Conservation (phyloP, 2,888 invertebrate genomes). For the Parthenolecanium corni region DNA sequence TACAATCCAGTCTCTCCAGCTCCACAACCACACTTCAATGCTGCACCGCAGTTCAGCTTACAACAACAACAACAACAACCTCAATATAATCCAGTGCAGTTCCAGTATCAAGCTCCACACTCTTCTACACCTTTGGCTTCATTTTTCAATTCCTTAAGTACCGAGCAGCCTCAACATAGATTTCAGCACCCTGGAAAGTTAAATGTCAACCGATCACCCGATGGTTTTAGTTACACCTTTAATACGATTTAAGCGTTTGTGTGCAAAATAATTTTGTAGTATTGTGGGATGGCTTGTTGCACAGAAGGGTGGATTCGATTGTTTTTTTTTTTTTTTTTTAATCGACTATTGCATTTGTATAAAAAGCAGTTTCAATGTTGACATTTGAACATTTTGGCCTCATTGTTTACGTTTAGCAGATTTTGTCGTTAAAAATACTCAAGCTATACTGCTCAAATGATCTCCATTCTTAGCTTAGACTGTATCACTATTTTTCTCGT, state of each 20-base stretch:
- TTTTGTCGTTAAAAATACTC: too few relatives aligned
- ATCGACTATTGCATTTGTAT: too few relatives aligned
- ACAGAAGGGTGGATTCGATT: not conserved
- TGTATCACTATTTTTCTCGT: too few relatives aligned
- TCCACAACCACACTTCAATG: conserved; percentile 1
- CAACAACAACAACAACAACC: not conserved
- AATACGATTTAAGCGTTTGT: conserved; percentile 33
- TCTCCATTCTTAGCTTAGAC: too few relatives aligned
- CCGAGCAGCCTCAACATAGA: not conserved
- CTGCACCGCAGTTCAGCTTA: not conserved
- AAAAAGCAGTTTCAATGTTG: too few relatives aligned
- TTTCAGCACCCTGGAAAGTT: conserved; percentile 63
- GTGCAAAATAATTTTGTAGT: not conserved
- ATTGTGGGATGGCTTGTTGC: not conserved
- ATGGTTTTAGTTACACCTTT: conserved; percentile 66
- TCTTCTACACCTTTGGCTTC: not conserved
- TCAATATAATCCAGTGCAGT: conserved; percentile 14
- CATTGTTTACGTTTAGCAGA: too few relatives aligned
- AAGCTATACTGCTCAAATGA: too few relatives aligned
- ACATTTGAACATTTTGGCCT: too few relatives aligned
- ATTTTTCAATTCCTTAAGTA: not conserved
- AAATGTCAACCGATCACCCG: conserved; percentile 72
- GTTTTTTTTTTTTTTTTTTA: not conserved
- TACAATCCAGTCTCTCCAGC: conserved; percentile 33
- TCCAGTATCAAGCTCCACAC: conserved; percentile 13